These are phyloP conservation scores for Tachystola acroxantha DNA, from an alignment of 2,888 invertebrate genomes.

Conservation along the genomic window DNA sequence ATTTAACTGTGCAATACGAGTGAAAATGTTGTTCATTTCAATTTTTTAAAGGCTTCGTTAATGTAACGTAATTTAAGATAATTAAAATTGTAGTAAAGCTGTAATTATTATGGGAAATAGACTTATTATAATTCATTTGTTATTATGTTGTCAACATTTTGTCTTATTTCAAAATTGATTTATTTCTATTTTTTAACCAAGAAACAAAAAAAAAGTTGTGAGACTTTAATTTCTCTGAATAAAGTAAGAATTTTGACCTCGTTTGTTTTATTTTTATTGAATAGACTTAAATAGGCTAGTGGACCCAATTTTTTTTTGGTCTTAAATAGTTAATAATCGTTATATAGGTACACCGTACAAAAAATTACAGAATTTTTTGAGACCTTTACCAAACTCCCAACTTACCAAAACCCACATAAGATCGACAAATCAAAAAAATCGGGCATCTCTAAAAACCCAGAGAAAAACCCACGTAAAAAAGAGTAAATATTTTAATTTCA, in stretches of 20 bases:
- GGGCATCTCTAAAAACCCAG: too few species aligned
- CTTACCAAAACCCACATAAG: too few species aligned
- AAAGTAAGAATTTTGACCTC: constrained; percentile 67
- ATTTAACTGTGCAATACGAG: constrained; percentile 70
- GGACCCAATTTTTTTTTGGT: too few species aligned
- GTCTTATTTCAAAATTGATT: constrained; percentile 36
- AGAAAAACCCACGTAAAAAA: too few species aligned
- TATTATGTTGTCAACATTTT: constrained; percentile 54
- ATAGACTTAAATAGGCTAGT: too few species aligned
- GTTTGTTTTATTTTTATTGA: constrained; percentile 39
- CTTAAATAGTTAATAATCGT: too few species aligned
- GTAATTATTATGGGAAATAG: constrained; percentile 64
- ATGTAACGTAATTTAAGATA: constrained; percentile 51
- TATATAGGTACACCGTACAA: too few species aligned
- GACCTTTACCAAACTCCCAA: too few species aligned
- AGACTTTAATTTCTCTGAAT: constrained; percentile 67
- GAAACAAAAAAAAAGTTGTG: constrained; percentile 44
- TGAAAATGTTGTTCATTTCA: constrained; percentile 56
- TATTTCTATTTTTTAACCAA: constrained; percentile 42
- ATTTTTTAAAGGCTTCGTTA: constrained; percentile 52
- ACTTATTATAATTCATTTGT: constrained; percentile 63
- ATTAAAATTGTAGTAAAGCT: constrained; percentile 67
- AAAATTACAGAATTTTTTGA: too few species aligned
- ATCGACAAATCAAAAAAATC: too few species aligned
- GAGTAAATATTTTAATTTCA: too few species aligned